Percentiles rank a stretch among this genome's conserved stretches.
phyloP scores from a whole-genome alignment of 2,888 invertebrate species.

The Leucania comma region DNA sequence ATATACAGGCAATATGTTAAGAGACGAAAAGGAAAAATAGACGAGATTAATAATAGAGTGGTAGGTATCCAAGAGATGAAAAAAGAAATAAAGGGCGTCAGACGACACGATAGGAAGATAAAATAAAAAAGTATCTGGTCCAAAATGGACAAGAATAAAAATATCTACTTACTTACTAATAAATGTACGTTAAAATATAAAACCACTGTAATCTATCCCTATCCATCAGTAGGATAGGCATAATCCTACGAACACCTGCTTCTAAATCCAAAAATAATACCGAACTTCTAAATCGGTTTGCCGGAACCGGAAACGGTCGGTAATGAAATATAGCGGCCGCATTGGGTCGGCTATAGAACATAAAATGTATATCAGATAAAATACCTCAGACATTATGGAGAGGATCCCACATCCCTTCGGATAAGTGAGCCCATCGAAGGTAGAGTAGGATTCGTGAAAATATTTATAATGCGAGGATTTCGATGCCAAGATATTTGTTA shows the following conservation, averaged over 20 bases:
- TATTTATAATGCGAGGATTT: constrained; percentile 24
- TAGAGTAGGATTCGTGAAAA: constrained; percentile 7
- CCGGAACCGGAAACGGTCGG: constrained; percentile 57
- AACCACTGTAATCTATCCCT: constrained; percentile 2
- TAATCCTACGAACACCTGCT: constrained; percentile 52
- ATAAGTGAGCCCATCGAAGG: constrained; percentile 30
- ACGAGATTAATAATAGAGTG: no score
- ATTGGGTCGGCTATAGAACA: constrained; percentile 50
- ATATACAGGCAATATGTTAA: no score
- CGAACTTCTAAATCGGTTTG: constrained; percentile 55
- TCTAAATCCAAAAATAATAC: constrained; percentile 62
- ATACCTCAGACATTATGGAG: constrained; percentile 51
- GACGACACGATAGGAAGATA: no score
- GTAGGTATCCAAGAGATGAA: no score
- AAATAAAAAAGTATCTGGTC: no score
- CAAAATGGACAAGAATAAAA: background rate
- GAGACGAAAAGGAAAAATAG: no score
- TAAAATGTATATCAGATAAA: constrained; percentile 57
- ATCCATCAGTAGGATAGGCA: constrained; percentile 33
- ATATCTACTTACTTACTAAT: background rate
- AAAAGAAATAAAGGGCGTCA: no score
- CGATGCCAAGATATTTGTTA: constrained; percentile 19
- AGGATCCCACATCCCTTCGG: constrained; percentile 36
- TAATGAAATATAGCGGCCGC: constrained; percentile 63
- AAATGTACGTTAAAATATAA: background rate